Conservation (phyloP, 2,113 vertebrate genomes). For the Plestiodon gilberti region DNA sequence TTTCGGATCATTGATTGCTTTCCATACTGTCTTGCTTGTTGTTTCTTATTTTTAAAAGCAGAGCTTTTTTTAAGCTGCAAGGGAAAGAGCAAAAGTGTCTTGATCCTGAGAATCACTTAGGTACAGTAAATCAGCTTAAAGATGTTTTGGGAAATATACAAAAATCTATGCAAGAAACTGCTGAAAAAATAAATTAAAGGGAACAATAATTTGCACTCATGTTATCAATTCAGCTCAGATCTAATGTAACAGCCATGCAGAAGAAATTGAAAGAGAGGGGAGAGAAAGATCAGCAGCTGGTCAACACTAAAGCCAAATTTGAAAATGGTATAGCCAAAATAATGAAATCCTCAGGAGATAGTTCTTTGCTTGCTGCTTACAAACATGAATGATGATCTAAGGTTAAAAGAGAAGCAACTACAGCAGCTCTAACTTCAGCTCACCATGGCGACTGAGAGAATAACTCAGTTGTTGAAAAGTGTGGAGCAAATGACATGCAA, state of each 20-base stretch:
- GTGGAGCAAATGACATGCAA: conserved; percentile 76
- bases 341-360: conserved; percentile 93
- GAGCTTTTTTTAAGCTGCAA: neutral
- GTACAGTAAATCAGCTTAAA: no score
- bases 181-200: no score
- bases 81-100: no score
- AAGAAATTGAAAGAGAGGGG: conserved; percentile 84
- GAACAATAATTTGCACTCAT: no score
- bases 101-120: no score
- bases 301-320: conserved; percentile 88
- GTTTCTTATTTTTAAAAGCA: neutral
- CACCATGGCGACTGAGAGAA: conserved; percentile 82
- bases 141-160: no score
- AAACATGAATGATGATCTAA: conserved; percentile 90
- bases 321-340: conserved; percentile 91
- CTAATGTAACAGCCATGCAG: conserved; percentile 90
- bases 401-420: conserved; percentile 88
- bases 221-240: no score
- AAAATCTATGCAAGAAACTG: no score
- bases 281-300: conserved; percentile 84
- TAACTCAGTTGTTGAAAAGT: conserved; percentile 78
- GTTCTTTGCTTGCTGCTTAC: conserved; percentile 90
- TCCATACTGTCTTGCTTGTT: neutral
- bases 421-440: conserved; percentile 88
- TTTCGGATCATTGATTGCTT: neutral